phyloP scores from a whole-genome alignment of 2,113 vertebrate species.

The Acanthochromis polyacanthus region DNA sequence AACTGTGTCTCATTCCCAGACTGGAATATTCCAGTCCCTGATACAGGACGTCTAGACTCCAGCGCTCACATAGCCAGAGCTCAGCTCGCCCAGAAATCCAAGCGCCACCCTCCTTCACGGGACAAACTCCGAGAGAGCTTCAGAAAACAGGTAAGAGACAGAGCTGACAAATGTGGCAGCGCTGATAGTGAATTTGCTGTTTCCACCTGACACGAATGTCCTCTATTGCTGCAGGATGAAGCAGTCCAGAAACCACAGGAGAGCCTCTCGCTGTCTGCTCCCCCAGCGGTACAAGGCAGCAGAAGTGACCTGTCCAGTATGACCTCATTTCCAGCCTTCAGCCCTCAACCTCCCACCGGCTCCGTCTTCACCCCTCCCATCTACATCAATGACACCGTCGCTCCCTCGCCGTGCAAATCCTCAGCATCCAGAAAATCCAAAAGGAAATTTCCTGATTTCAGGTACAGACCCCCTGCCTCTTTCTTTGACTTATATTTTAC shows the following conservation, averaged over 20 bases:
- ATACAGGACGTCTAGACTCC: slow-evolving; percentile 89
- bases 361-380: slow-evolving; percentile 82
- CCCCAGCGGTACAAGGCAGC: slow-evolving; percentile 58
- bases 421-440: slow-evolving; percentile 85
- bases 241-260: slow-evolving; percentile 64
- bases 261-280: slow-evolving; percentile 60
- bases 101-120: slow-evolving; percentile 90
- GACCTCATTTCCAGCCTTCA: slow-evolving; percentile 77
- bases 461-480: slow-evolving; percentile 69
- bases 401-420: slow-evolving; percentile 79
- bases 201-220: not conserved
- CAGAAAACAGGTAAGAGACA: slow-evolving; percentile 64
- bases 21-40: slow-evolving; percentile 81
- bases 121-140: slow-evolving; percentile 89
- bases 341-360: slow-evolving; percentile 75
- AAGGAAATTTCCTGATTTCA: slow-evolving; percentile 92
- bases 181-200: not conserved
- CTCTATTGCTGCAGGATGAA: slow-evolving; percentile 71
- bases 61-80: slow-evolving; percentile 91
- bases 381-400: slow-evolving; percentile 62
- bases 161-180: too few species aligned
- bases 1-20: slow-evolving; percentile 63
- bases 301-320: slow-evolving; percentile 82
- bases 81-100: slow-evolving; percentile 91
- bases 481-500: not conserved